Evolutionary conservation across 2,797 vertebrate genomes (phyloP).

Genomic region (Cossypha dichroa): DNA sequence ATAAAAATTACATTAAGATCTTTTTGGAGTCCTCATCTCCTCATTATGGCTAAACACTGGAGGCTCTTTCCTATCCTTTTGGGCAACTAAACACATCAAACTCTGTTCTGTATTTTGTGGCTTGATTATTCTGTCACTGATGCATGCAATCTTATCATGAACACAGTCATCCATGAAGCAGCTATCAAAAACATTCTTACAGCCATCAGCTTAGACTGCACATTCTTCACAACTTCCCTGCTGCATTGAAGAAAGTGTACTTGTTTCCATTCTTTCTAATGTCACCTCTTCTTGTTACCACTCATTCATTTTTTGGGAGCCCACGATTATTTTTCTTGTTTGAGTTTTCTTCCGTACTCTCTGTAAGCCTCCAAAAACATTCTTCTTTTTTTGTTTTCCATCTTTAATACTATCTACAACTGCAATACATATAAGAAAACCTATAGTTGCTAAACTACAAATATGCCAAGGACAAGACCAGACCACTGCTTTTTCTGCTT

Average conservation of each 20-base stretch:
- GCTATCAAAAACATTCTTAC: neutral
- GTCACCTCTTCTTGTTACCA: neutral
- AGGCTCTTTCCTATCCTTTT: neutral
- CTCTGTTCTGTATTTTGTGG: neutral
- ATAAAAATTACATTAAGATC: neutral
- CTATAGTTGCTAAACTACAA: neutral
- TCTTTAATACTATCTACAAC: neutral
- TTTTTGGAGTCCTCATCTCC: neutral
- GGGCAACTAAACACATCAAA: neutral
- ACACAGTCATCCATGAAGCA: neutral
- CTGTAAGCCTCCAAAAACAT: neutral
- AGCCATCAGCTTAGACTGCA: neutral
- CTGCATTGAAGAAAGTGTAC: neutral
- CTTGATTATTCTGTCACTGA: neutral
- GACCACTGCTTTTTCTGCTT: neutral
- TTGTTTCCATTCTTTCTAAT: neutral
- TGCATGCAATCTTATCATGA: neutral
- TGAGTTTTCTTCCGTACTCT: neutral
- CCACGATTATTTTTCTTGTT: neutral
- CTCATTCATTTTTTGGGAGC: neutral
- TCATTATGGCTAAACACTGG: neutral
- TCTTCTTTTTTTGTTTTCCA: neutral
- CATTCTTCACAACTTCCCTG: neutral
- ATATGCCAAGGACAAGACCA: neutral
- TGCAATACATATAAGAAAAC: neutral